Evolutionary conservation across 2,888 invertebrate genomes (phyloP), one percentile per base, ranked within the genome.

Genomic region (Sceliomorpha sp.): DNA sequence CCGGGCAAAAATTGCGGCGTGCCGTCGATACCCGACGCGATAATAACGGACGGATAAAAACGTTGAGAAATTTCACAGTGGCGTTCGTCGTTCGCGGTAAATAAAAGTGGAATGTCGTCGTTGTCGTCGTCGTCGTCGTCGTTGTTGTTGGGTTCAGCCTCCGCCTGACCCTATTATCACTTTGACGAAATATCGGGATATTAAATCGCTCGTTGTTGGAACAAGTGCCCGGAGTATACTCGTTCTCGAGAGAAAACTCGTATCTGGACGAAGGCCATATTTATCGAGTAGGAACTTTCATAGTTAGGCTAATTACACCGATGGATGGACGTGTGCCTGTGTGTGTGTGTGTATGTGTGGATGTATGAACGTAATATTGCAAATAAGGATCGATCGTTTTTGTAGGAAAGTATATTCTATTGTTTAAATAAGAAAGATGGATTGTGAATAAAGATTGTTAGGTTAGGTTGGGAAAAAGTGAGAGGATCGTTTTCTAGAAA

Each of bases 11-110:
- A 80, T 80, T 75, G 74, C 74, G 74, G 76, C 76, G 72, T 79
- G 78, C 70, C 74, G 75, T 71, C 76, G 81, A 83, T 81, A 81
- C 76, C 75, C 78, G 80, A 83, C 80, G 80, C 81, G 81, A 82
- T 81, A 82, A 81, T 81, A 36, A 20, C 45, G 13, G 27, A 17
- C 44, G 76, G 79, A 70, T 77, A 81, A 80, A 82, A 78, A 79
- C 72, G 73, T 76, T 74, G 75, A 76, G 76, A 77, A 80, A 80
- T 79, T 81, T 76, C 76, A 27, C 42, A 42, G 27, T 27, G 29
- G 24, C 40, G 20, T n/a, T 6, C 27, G 36, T 13, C 40, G 20
- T n/a, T 6, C 27, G 36, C 17, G 13, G 15, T 9, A 59, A n/a
- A n/a, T n/a, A 40, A 59, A 59, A 10, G 17, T 3, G 5, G 34